Conservation (phyloP, 2,113 vertebrate species). For the Dasyurus viverrinus region DNA sequence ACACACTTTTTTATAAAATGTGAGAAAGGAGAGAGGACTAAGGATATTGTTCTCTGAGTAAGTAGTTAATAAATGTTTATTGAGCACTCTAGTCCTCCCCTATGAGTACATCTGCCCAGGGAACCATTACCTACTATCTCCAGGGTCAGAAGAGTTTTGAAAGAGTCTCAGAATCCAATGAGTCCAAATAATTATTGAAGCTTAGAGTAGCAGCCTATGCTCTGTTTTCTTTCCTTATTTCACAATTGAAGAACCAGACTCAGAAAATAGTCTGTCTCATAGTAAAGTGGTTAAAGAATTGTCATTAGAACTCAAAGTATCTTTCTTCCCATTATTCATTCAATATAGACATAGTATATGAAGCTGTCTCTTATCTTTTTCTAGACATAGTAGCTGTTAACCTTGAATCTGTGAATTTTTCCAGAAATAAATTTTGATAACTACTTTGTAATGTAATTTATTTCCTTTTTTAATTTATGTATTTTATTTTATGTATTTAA, state of each 20-base stretch:
- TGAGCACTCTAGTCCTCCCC: background rate
- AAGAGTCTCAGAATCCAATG: background rate
- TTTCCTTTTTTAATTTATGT: background rate
- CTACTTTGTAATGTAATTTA: background rate
- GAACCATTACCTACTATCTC: background rate
- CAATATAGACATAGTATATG: background rate
- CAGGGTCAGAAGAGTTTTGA: background rate
- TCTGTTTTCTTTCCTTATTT: background rate
- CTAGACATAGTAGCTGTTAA: background rate
- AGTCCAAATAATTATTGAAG: background rate
- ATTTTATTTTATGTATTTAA: background rate
- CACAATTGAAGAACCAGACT: background rate
- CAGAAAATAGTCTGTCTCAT: background rate
- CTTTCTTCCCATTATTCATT: background rate
- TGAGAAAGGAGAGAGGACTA: background rate
- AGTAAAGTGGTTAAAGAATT: background rate
- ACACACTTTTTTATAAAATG: background rate
- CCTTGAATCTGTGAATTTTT: background rate
- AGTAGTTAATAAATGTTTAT: background rate
- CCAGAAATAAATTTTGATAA: background rate
- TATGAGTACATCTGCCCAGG: background rate
- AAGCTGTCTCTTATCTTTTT: background rate
- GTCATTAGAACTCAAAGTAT: background rate
- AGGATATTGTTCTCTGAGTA: background rate
- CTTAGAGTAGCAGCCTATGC: background rate